Evolutionary conservation across 2,888 invertebrate species (phyloP), one percentile per base, ranked within the genome.

Genomic region (Trimorus sp.): DNA sequence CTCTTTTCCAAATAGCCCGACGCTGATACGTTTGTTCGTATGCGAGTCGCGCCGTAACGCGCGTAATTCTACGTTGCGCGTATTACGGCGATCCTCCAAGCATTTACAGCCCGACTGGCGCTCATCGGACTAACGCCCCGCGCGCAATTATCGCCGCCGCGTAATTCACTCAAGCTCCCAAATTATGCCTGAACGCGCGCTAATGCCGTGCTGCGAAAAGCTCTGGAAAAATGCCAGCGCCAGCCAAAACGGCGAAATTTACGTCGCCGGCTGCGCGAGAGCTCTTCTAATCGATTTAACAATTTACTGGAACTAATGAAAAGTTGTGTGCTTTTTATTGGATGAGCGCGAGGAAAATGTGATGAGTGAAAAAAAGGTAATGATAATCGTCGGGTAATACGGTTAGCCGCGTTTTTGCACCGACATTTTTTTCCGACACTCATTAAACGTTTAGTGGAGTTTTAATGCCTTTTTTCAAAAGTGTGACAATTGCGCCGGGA

Each of bases 101-200:
- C 79, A 60, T 83, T 83, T 83, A 83, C 79, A 69, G 74, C 79
- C 59, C 68, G 75, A 45, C 66, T 69, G 79, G 56, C 65, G 63
- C 73, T 83, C 79, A 83, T 77, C 77, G 79, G 65, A 7, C 53
- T 26, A 51, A 69, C 74, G 73, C 80, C 83, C 79, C 54, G 71
- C 66, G 77, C 54, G 76, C 83, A 84, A 84, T 84, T 84, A 84
- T 79, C 82, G 82, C 78, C 71, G 79, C 73, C 73, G 79, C 80
- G 75, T 84, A 84, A 83, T 84, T 84, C 83, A 84, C 79, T 83
- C 77, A 78, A 82, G 82, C 79, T 71, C 58, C 82, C 80, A 84
- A 84, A 84, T 83, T 83, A 84, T 84, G 82, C 68, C 78, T 79
- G 80, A 79, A 49, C 53, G 58, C 62, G 51, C 74, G 65, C 56